Percentiles rank a stretch among this genome's conserved stretches.
Evolutionary conservation across 2,113 vertebrate species (phyloP).

Genomic region (Rhinichthys klamathensis): DNA sequence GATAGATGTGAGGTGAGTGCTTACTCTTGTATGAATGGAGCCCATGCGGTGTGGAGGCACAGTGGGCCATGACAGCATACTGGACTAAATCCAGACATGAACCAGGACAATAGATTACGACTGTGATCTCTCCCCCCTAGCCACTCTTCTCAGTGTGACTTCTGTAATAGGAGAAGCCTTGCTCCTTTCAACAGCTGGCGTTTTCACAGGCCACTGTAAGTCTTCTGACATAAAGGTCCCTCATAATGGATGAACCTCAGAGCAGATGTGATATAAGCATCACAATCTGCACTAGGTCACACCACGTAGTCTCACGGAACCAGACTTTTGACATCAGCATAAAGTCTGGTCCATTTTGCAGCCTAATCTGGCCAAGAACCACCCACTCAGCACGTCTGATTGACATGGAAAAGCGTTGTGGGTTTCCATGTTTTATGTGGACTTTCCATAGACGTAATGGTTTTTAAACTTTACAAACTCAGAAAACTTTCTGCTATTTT

Average conservation of each 20-base stretch:
- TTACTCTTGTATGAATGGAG: constrained; percentile 33
- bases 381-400: not conserved
- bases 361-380: not conserved
- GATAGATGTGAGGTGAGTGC: constrained; percentile 27
- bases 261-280: constrained; percentile 18
- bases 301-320: not conserved
- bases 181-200: constrained; percentile 41
- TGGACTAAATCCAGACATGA: constrained; percentile 63
- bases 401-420: not conserved
- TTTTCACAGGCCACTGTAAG: constrained; percentile 24
- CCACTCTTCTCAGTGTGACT: not conserved
- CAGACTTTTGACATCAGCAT: not conserved
- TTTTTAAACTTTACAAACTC: no score
- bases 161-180: constrained; percentile 29
- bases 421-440: no score
- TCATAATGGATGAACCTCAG: not conserved
- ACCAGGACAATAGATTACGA: constrained; percentile 68
- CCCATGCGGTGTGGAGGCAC: constrained; percentile 24
- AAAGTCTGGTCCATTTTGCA: not conserved
- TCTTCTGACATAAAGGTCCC: not conserved
- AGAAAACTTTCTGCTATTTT: no score
- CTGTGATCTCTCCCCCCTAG: constrained; percentile 57
- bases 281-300: not conserved
- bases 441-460: no score
- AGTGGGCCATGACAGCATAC: constrained; percentile 46